Percentiles rank a stretch among this genome's conserved stretches.
phyloP scores from a whole-genome alignment of 2,113 vertebrate genomes.

The Hucho hucho region DNA sequence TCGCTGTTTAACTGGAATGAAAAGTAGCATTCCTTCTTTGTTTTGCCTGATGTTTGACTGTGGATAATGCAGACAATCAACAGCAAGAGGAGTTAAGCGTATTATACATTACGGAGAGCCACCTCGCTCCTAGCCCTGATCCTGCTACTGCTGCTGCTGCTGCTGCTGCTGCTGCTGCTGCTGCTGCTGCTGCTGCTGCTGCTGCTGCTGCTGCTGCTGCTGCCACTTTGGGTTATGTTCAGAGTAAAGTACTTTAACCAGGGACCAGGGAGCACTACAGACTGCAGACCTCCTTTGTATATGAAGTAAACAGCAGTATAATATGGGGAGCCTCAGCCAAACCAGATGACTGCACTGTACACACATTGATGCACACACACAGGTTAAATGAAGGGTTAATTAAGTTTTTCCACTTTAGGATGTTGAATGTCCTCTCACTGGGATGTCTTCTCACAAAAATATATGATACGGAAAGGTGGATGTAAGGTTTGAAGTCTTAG shows the following conservation, averaged over 20 bases:
- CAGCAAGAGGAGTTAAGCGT: slow-evolving; percentile 73
- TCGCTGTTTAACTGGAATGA: slow-evolving; percentile 63
- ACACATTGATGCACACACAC: slow-evolving; percentile 7
- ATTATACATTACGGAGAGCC: slow-evolving; percentile 70
- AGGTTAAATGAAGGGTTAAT: too few species aligned
- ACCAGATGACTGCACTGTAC: slow-evolving; percentile 20
- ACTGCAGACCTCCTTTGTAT: slow-evolving; percentile 70
- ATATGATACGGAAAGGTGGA: too few species aligned
- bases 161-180: too few species aligned
- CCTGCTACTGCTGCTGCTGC: slow-evolving; percentile 7
- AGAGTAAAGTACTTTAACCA: slow-evolving; percentile 74
- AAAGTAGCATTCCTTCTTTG: slow-evolving; percentile 73
- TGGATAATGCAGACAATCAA: slow-evolving; percentile 72
- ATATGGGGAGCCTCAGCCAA: slow-evolving; percentile 50
- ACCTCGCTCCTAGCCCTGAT: slow-evolving; percentile 71
- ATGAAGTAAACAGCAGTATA: slow-evolving; percentile 73
- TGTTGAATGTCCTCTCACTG: too few species aligned
- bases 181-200: rapidly evolving
- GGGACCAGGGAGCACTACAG: slow-evolving; percentile 64
- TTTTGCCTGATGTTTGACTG: slow-evolving; percentile 65
- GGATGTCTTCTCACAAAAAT: too few species aligned
- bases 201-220: slow-evolving; percentile 21
- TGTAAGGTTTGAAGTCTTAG: too few species aligned
- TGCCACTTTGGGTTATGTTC: slow-evolving; percentile 79
- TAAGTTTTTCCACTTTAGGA: background rate